Base-by-base conservation (phyloP, 2,797 vertebrate genomes). In the Melanotaenia pygmaea region DNA sequence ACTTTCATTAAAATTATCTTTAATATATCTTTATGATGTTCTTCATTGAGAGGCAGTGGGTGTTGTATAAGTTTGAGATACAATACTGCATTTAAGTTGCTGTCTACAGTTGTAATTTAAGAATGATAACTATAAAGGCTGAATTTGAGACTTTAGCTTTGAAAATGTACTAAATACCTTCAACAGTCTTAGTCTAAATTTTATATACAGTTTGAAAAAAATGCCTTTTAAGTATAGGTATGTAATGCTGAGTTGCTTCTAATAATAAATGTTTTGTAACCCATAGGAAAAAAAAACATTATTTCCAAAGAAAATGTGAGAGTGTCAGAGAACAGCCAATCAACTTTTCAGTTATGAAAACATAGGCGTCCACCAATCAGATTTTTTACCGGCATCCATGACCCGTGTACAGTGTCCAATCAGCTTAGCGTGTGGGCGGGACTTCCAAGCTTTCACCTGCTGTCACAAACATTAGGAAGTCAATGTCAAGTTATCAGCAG, bases 1-100 rank as follows among this genome's bases (percentile, higher is more conserved):
- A 79, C 85, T 70, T 83, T 88, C 80, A 93, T 92, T 94, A 93
- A 93, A 93, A 80, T 82, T 8, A 77, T 77, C 26, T 86, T 53
- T 84, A 71, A 78, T 60, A 76, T 84, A 40, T 77, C 35, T 61
- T 66, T 13, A 74, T 59, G 54, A 47, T 72, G 51, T 64, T 73
- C 56, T 86, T 84, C 85, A 67, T 83, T 86, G 1, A 71, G 13
- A 61, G 20, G 35, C 47, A 60, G 8, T 60, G 26, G 8, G 65
- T 2, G 7, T 5, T 62, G 24, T 69, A 16, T 22, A 40, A 1
- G n/a, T 59, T 72, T 64, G 28, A 51, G 13, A 56, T 80, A 20
- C 38, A 61, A 54, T 61, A 7, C 18, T 72, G 12, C 26, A 59
- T 68, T 78, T 24, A 3, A 47, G 32, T 10, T 11, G 7, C 28